Evolutionary conservation across 1,140 invertebrate species (phyloP), one percentile per base, ranked within the genome.

Genomic region (Plodia interpunctella): DNA sequence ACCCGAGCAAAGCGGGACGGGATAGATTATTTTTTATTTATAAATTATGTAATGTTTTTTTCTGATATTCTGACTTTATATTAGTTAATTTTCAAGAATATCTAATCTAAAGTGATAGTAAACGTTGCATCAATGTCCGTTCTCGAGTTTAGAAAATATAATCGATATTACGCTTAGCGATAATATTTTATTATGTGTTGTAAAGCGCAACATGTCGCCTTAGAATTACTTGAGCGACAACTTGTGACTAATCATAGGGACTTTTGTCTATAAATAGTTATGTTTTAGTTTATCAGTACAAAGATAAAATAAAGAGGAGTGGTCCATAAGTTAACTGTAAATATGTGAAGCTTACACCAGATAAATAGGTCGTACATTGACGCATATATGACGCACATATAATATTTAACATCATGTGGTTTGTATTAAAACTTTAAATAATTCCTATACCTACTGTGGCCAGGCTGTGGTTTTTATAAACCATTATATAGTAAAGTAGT

Each of bases 251-350:
- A 44, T 44, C 38, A 44, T 3, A 44, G 38, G 38, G 38, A 44
- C 38, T 44, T 38, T 38, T 44, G 13, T 44, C 38, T 44, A 44
- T 44, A 44, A 44, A 44, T 44, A 18, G 21, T 38, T 13, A 15
- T 44, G 38, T 44, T 44, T 44, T 44, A 35, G 38, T 44, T 44
- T 44, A 44, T 44, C 38, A 44, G 38, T 3, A 44, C 38, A 44
- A 44, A 44, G 38, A 44, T 44, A 44, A 44, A 32, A 17, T 38
- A 8, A 6, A 44, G n/a, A 44, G 38, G 38, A n/a, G 38, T 44
- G 38, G 38, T 44, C 38, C 21, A 6, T 44, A 44, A 44, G 38
- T 44, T 44, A 44, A 44, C 38, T 44, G 38, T 44, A 44, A 44
- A 44, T 44, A 44, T 5, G 15, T 44, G n/a, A 10, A 44, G 8